Base-by-base conservation (phyloP, 2,797 vertebrate genomes). In the Glyptemys insculpta region DNA sequence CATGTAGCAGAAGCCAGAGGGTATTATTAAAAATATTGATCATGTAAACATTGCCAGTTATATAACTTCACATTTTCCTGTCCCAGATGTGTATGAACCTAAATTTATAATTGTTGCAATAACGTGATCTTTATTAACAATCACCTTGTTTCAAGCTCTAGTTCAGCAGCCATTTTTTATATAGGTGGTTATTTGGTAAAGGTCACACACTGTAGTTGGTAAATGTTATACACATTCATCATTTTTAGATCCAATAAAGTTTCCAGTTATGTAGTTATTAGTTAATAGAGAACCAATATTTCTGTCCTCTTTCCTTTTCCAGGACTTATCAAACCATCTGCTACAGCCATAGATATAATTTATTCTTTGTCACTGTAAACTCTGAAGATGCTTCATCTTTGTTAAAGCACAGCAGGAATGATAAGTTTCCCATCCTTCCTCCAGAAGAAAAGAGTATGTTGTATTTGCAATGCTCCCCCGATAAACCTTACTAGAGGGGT, bases 221-320 rank as follows among this genome's bases (percentile, higher is more conserved):
- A 93, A 94, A 93, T 88, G 89, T 91, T 94, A 87, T 31, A 29
- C 15, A 49, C 78, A 86, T 91, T 27, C 6, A 88, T 95, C 49
- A 82, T 83, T 91, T 95, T 90, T 91, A 88, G 62, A 91, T 88
- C 85, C 72, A 81, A 85, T 95, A 81, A 92, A 79, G 49, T 89
- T 95, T 96, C 86, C 83, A 56, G 47, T 65, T 29, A 0, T 85
- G 12, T 84, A 76, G 31, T 86, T 93, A 81, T 1, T 88, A 91
- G 50, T 86, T 96, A 92, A 88, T 68, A 92, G 65, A 86, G 53
- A 93, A 95, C 50, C 34, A 76, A 19, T 86, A 80, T 89, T 87
- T 95, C 34, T 80, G 14, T 68, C 54, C 87, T 59, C 83, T 87
- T 88, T 50, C 68, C 5, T 94, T 94, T 82, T 5, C n/a, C 4